Percentiles rank a stretch among this genome's conserved stretches.
Evolutionary conservation across 2,888 invertebrate genomes (phyloP).

Genomic region (Aleiodes testaceus): DNA sequence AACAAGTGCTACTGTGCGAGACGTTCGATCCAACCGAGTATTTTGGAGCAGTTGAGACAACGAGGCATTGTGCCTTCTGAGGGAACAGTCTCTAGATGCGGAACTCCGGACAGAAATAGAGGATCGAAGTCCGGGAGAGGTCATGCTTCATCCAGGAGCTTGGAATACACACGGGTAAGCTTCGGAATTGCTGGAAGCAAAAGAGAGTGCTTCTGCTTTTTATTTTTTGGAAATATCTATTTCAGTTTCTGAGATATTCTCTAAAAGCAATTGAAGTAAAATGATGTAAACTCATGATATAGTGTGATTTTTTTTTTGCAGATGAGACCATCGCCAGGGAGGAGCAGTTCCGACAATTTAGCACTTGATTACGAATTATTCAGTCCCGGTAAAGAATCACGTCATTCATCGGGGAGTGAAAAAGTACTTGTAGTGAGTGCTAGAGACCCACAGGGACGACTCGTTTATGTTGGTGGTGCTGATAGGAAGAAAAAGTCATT

Average conservation of each 20-base stretch:
- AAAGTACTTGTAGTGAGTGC: slow-evolving; percentile 74
- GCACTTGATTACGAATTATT: slow-evolving; percentile 85
- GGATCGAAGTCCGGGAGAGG: slow-evolving; percentile 55
- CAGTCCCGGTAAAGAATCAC: slow-evolving; percentile 68
- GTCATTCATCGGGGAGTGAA: slow-evolving; percentile 64
- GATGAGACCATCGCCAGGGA: slow-evolving; percentile 63
- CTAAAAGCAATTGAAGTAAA: no score
- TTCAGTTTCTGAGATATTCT: no score
- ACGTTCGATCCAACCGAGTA: slow-evolving; percentile 68
- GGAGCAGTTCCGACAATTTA: slow-evolving; percentile 78
- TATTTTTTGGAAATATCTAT: no score
- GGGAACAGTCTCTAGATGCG: slow-evolving; percentile 63
- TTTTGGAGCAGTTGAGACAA: slow-evolving; percentile 74
- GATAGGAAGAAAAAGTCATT: slow-evolving; percentile 60
- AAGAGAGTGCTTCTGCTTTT: no score
- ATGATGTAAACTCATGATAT: background rate
- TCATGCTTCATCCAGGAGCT: slow-evolving; percentile 66
- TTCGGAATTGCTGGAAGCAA: background rate
- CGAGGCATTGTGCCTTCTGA: slow-evolving; percentile 74
- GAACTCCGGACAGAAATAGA: slow-evolving; percentile 60
- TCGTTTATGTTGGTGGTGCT: slow-evolving; percentile 72
- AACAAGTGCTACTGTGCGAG: slow-evolving; percentile 88
- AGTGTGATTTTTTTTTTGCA: slow-evolving; percentile 42
- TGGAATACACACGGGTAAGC: slow-evolving; percentile 69
- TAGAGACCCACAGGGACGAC: slow-evolving; percentile 73